Conservation (phyloP, 2,797 vertebrate genomes). For the Sebastes itinus region DNA sequence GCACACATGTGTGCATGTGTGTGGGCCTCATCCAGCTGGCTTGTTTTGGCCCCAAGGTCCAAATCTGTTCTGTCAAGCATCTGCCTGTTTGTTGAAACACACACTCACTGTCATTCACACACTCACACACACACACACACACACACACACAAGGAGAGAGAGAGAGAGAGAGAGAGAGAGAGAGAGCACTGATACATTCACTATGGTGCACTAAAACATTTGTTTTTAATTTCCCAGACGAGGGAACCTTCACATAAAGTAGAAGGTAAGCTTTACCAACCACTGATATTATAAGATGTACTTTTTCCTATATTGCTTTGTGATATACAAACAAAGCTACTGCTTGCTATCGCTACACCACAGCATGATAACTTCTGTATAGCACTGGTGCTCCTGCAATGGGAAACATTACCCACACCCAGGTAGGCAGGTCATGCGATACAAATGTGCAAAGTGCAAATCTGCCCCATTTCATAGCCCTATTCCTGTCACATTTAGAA, state of each 20-base stretch:
- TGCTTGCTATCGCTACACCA: background rate
- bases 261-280: too few relatives aligned
- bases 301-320: background rate
- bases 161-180: too few relatives aligned
- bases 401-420: background rate
- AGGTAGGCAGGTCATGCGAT: background rate
- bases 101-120: background rate
- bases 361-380: background rate
- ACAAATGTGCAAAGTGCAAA: background rate
- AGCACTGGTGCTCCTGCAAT: background rate
- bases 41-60: conserved; percentile 55
- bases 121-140: background rate
- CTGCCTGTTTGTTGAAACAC: conserved; percentile 37
- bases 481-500: background rate
- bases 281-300: too few relatives aligned
- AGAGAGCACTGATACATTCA: too few relatives aligned
- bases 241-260: too few relatives aligned
- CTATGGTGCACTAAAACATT: too few relatives aligned
- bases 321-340: background rate
- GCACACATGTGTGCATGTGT: background rate
- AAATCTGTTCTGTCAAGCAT: conserved; percentile 46
- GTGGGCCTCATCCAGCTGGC: conserved; percentile 11
- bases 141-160: background rate
- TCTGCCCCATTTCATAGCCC: background rate
- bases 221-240: too few relatives aligned